Evolutionary conservation across 2,113 vertebrate genomes (phyloP).

Genomic region (Potamarius usumacintae): DNA sequence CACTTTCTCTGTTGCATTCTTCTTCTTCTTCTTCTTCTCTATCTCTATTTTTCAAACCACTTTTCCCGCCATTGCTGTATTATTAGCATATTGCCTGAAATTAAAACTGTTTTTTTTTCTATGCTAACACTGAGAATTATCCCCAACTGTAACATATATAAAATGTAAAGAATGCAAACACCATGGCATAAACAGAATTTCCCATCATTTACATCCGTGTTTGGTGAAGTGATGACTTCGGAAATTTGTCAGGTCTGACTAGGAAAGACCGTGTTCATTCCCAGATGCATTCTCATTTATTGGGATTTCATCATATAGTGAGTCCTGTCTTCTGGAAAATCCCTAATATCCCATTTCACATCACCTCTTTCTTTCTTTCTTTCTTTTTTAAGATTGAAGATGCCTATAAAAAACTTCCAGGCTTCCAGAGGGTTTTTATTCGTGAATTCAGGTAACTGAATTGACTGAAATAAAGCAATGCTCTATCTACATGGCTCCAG

Average conservation of each 20-base stretch:
- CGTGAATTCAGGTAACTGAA: constrained; percentile 84
- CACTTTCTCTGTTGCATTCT: constrained; percentile 4
- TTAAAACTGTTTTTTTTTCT: too few relatives aligned
- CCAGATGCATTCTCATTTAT: constrained; percentile 38
- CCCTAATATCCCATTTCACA: constrained; percentile 19
- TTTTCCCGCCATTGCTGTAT: neutral
- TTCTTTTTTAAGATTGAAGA: constrained; percentile 75
- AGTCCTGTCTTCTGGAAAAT: constrained; percentile 30
- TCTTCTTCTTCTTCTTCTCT: too few relatives aligned
- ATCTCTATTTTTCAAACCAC: neutral
- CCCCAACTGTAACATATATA: too few relatives aligned
- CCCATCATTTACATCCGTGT: constrained; percentile 24
- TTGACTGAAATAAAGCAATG: neutral
- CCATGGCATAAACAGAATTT: neutral
- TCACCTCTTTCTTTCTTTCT: constrained; percentile 5
- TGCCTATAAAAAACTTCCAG: constrained; percentile 81
- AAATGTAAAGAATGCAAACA: neutral
- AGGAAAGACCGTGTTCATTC: constrained; percentile 59
- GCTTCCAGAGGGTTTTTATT: constrained; percentile 80
- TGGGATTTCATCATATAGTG: constrained; percentile 22
- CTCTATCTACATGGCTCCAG: neutral
- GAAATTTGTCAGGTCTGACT: constrained; percentile 52
- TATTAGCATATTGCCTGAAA: neutral
- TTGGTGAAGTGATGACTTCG: constrained; percentile 37
- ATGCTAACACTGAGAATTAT: too few relatives aligned